These are phyloP conservation scores for Dromius quadrimaculatus DNA, from an alignment of 2,888 invertebrate genomes.

Conservation along the genomic window DNA sequence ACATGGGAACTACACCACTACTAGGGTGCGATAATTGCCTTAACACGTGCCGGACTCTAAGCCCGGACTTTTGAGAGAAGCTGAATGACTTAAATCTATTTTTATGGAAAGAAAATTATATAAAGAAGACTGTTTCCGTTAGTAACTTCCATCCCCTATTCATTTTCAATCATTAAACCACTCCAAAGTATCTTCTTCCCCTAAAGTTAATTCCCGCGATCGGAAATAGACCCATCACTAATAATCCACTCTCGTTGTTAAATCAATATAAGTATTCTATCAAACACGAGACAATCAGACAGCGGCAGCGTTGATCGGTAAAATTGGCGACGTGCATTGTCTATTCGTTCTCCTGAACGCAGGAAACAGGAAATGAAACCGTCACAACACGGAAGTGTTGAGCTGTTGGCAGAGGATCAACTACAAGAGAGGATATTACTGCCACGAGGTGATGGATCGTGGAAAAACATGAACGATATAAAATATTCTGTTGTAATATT, in stretches of 20 bases:
- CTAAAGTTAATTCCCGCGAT: background rate
- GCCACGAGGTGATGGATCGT: background rate
- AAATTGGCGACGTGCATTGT: slow-evolving; percentile 20
- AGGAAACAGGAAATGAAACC: slow-evolving; percentile 40
- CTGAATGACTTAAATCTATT: too few species aligned
- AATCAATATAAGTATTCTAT: slow-evolving; percentile 19
- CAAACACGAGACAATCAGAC: slow-evolving; percentile 14
- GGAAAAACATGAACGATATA: background rate
- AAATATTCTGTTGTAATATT: too few species aligned
- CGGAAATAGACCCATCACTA: slow-evolving; percentile 25
- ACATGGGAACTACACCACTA: slow-evolving; percentile 6
- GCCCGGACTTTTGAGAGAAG: background rate
- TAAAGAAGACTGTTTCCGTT: background rate
- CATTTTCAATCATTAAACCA: background rate
- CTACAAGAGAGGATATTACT: background rate
- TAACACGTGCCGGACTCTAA: slow-evolving; percentile 1
- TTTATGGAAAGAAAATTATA: background rate
- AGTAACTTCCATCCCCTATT: background rate
- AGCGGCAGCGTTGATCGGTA: slow-evolving; percentile 14
- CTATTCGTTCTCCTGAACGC: background rate
- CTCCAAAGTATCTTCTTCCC: too few species aligned
- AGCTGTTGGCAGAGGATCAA: slow-evolving; percentile 12
- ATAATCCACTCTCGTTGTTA: slow-evolving; percentile 23
- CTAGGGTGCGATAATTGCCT: slow-evolving; percentile 29
- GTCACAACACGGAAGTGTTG: slow-evolving; percentile 44